Evolutionary conservation across 1,140 invertebrate species (phyloP).

Genomic region (Drosophila ficusphila): DNA sequence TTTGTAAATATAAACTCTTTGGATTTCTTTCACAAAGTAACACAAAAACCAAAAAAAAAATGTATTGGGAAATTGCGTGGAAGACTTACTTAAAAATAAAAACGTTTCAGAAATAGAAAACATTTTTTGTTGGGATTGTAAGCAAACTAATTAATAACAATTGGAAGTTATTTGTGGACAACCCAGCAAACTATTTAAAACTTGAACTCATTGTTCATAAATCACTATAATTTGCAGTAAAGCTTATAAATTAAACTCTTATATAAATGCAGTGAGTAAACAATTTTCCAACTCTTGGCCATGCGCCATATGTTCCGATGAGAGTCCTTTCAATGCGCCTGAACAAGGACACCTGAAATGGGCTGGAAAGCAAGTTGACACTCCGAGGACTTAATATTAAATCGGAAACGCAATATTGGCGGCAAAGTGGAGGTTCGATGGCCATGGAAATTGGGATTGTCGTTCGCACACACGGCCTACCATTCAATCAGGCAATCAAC

Average conservation of each 20-base stretch:
- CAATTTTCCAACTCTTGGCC: neutral
- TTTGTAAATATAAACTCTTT: too few species aligned
- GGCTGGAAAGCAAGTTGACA: slow-evolving; percentile 6
- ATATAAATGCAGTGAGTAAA: neutral
- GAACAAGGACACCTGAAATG: slow-evolving; percentile 1
- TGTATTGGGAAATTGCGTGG: too few species aligned
- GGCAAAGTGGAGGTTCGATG: slow-evolving; percentile 10
- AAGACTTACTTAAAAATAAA: too few species aligned
- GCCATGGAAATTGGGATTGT: slow-evolving; percentile 9
- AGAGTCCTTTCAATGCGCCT: neutral
- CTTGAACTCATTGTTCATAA: too few species aligned
- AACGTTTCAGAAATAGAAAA: too few species aligned
- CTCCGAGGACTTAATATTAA: slow-evolving; percentile 19
- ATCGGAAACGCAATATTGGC: slow-evolving; percentile 17
- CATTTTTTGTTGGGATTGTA: too few species aligned
- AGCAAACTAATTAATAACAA: too few species aligned
- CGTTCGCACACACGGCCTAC: slow-evolving; percentile 2
- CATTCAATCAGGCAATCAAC: slow-evolving; percentile 77
- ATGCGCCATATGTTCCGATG: neutral
- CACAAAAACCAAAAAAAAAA: too few species aligned
- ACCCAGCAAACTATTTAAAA: too few species aligned
- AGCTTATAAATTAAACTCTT: neutral
- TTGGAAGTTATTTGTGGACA: too few species aligned
- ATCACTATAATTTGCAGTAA: neutral
- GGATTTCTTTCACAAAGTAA: too few species aligned